Percentiles rank a stretch among this genome's conserved stretches.
These are phyloP conservation scores for Heliconius eleuchia DNA, from an alignment of 1,140 invertebrate genomes.

Conservation along the genomic window DNA sequence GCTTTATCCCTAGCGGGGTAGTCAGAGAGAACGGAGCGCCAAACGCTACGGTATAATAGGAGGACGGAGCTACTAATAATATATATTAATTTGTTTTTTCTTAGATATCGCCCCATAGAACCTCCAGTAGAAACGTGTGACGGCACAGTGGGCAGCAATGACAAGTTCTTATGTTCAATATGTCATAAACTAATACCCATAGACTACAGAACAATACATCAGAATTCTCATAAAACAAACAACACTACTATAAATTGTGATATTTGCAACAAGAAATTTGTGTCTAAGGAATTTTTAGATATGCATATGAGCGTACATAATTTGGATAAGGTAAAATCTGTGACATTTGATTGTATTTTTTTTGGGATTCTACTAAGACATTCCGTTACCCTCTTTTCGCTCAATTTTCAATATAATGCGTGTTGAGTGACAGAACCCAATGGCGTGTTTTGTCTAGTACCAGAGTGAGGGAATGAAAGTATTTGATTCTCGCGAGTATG, in stretches of 20 bases:
- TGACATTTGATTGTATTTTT: no score
- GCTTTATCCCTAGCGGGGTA: no score
- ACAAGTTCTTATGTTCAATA: conserved; percentile 75
- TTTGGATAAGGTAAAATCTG: conserved; percentile 70
- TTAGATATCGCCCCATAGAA: conserved; percentile 65
- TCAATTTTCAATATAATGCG: no score
- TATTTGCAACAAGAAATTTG: conserved; percentile 87
- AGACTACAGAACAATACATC: conserved; percentile 84
- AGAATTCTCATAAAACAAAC: conserved; percentile 83
- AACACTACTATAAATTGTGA: conserved; percentile 82
- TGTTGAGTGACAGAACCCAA: no score
- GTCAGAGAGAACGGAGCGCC: no score
- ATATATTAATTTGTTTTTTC: neutral
- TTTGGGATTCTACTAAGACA: no score
- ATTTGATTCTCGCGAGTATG: no score
- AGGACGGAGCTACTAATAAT: no score
- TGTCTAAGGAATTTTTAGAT: conserved; percentile 83
- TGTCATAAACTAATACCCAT: conserved; percentile 83
- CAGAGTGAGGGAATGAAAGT: no score
- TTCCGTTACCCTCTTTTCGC: no score
- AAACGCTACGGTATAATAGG: no score
- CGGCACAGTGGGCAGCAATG: conserved; percentile 42
- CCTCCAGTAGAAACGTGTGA: conserved; percentile 57
- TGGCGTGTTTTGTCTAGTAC: no score
- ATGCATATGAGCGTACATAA: conserved; percentile 88